Evolutionary conservation across 2,888 invertebrate genomes (phyloP).

Genomic region (Horisme vitalbata): DNA sequence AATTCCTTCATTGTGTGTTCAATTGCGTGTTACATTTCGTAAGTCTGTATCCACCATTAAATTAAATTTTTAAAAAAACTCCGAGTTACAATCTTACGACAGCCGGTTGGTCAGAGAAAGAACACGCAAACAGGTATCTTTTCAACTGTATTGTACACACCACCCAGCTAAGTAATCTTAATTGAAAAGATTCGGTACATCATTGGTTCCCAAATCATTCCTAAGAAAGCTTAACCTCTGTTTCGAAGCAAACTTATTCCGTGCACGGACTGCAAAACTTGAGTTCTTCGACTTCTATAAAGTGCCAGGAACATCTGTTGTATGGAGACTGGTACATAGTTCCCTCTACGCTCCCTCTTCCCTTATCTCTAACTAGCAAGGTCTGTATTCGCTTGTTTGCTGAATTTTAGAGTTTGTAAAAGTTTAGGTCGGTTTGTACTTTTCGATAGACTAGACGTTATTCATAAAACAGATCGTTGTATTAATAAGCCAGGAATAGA

Average conservation of each 20-base stretch:
- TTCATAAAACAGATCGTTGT: constrained; percentile 58
- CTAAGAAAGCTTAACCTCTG: constrained; percentile 1
- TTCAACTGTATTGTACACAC: no score
- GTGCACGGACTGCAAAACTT: constrained; percentile 53
- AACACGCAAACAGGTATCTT: no score
- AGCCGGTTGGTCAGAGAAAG: no score
- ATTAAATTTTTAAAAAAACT: no score
- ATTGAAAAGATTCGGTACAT: no score
- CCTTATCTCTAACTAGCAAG: constrained; percentile 32
- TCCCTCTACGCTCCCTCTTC: constrained; percentile 22
- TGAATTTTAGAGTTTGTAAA: constrained; percentile 25
- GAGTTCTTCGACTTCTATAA: constrained; percentile 61
- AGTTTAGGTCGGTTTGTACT: constrained; percentile 63
- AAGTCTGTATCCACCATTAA: no score
- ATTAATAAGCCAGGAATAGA: background rate
- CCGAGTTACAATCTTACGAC: no score
- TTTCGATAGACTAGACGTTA: constrained; percentile 57
- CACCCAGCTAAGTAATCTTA: no score
- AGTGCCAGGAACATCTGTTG: constrained; percentile 74
- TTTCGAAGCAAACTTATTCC: background rate
- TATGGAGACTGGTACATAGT: constrained; percentile 59
- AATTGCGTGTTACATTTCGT: no score
- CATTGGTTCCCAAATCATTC: no score
- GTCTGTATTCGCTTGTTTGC: constrained; percentile 29
- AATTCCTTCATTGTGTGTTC: no score